These are phyloP conservation scores for Myrmophylax atrothorax DNA, from an alignment of 2,113 vertebrate species.

Conservation along the genomic window DNA sequence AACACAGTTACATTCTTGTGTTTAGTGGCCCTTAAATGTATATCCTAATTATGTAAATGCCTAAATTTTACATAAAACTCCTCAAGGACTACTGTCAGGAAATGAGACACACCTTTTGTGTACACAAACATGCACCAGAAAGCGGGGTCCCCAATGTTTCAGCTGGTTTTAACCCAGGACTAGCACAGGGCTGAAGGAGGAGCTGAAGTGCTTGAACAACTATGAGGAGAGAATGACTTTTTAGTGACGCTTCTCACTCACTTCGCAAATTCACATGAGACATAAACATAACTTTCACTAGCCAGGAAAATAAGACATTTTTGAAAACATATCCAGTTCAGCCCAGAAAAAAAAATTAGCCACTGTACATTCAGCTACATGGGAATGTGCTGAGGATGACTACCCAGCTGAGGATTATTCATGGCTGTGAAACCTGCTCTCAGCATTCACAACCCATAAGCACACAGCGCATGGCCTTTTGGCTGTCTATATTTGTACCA, in stretches of 20 bases:
- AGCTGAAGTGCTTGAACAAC: background rate
- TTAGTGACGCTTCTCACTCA: background rate
- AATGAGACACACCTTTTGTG: background rate
- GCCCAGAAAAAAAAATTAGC: background rate
- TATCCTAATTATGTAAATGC: constrained; percentile 61
- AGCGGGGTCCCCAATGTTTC: background rate
- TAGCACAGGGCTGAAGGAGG: background rate
- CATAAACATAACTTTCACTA: background rate
- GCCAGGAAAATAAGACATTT: background rate
- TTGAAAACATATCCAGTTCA: background rate
- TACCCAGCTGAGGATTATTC: constrained; percentile 22
- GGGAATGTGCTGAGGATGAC: background rate
- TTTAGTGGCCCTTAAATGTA: constrained; percentile 40
- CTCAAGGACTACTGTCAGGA: background rate
- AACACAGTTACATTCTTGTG: background rate
- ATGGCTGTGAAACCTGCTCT: constrained; percentile 48
- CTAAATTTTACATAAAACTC: constrained; percentile 46
- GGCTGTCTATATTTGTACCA: constrained; percentile 27
- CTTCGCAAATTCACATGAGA: background rate
- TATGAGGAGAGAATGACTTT: background rate
- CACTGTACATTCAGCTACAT: background rate
- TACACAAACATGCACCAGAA: background rate
- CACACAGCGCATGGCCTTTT: constrained; percentile 14
- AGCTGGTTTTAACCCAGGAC: background rate
- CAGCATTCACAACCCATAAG: constrained; percentile 32